phyloP scores from a whole-genome alignment of 2,888 invertebrate species.

The Antheraea assamensis region DNA sequence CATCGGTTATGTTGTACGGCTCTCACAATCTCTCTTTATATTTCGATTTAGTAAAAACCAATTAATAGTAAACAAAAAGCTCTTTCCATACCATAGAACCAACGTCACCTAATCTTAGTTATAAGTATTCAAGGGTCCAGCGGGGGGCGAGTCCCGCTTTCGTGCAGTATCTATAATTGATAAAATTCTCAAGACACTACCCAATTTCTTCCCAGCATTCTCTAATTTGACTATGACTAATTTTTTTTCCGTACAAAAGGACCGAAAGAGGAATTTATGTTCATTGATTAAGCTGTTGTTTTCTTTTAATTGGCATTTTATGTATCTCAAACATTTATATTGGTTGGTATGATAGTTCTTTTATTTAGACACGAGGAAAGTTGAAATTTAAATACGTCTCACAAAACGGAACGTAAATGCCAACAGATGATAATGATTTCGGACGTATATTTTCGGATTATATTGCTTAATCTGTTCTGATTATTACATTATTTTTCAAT shows the following conservation, averaged over 20 bases:
- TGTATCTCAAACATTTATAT: slow-evolving; percentile 10
- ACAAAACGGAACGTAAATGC: background rate
- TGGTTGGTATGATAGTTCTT: background rate
- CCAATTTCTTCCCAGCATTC: slow-evolving; percentile 62
- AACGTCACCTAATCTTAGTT: background rate
- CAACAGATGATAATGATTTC: background rate
- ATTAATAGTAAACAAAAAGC: slow-evolving; percentile 39
- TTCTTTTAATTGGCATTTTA: slow-evolving; percentile 15
- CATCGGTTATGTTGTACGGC: background rate
- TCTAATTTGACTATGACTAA: slow-evolving; percentile 56
- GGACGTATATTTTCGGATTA: background rate
- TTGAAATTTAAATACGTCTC: background rate
- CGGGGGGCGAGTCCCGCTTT: slow-evolving; percentile 49
- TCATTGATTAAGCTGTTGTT: slow-evolving; percentile 33
- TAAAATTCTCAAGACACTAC: slow-evolving; percentile 72
- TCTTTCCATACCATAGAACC: slow-evolving; percentile 37
- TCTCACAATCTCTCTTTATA: background rate
- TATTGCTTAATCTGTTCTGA: background rate
- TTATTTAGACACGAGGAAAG: background rate
- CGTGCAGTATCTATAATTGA: slow-evolving; percentile 60
- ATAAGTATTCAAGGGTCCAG: slow-evolving; percentile 31
- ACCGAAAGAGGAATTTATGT: slow-evolving; percentile 27
- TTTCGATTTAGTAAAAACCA: slow-evolving; percentile 24
- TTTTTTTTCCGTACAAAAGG: slow-evolving; percentile 41
- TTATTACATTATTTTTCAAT: background rate